Percentiles rank a stretch among this genome's conserved stretches.
Conservation (phyloP, 2,113 vertebrate species). For the Syngnathus scovelli region DNA sequence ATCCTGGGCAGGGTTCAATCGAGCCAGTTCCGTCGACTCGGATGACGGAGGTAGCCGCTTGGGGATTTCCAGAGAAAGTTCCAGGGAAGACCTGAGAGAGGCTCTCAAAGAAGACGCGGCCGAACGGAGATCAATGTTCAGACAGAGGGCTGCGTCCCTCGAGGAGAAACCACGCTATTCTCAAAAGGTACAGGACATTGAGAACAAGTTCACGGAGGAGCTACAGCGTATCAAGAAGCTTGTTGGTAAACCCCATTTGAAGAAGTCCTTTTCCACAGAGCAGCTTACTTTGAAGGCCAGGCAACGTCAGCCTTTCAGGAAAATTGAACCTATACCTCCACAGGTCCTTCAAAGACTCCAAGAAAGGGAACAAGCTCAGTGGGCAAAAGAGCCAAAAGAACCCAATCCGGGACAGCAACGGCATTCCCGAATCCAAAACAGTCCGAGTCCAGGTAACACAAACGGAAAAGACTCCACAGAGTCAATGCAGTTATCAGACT, state of each 20-base stretch:
- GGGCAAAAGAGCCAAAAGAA: conserved; percentile 59
- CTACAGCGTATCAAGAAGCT: conserved; percentile 89
- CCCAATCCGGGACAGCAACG: conserved; percentile 31
- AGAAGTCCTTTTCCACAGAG: conserved; percentile 77
- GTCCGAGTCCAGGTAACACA: conserved; percentile 40
- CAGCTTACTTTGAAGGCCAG: conserved; percentile 68
- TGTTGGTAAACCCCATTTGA: conserved; percentile 75
- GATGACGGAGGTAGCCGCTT: conserved; percentile 69
- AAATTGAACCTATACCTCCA: conserved; percentile 65
- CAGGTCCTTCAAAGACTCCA: conserved; percentile 74
- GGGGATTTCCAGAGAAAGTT: conserved; percentile 75
- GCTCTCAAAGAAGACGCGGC: conserved; percentile 77
- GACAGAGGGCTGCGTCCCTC: conserved; percentile 86
- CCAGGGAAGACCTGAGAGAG: conserved; percentile 80
- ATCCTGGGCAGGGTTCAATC: conserved; percentile 86
- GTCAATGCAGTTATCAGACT: conserved; percentile 67
- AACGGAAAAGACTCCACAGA: conserved; percentile 42
- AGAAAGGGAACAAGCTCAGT: conserved; percentile 69
- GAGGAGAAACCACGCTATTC: conserved; percentile 85
- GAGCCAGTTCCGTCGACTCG: conserved; percentile 84
- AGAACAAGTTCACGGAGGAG: conserved; percentile 90
- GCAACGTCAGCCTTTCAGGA: conserved; percentile 66
- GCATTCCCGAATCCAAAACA: conserved; percentile 25
- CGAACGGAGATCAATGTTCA: conserved; percentile 80
- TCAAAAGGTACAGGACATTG: conserved; percentile 83